These are phyloP conservation scores for Melanotaenia maccullochi DNA, from an alignment of 2,797 vertebrate species.

Conservation along the genomic window DNA sequence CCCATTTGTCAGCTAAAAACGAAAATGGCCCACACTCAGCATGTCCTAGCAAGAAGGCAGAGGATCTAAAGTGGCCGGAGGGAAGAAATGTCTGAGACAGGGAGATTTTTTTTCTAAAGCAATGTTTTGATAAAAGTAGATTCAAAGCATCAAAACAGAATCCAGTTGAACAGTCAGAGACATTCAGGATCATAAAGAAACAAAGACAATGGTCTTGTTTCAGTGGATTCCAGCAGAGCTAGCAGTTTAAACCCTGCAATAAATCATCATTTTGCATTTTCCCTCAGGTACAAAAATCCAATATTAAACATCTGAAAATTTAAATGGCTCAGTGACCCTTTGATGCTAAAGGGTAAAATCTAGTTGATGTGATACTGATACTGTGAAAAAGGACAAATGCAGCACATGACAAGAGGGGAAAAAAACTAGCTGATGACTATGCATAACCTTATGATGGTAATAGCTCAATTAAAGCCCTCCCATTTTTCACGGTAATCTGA, in stretches of 20 bases:
- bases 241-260: slow-evolving; percentile 46
- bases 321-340: slow-evolving; percentile 60
- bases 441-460: slow-evolving; percentile 8
- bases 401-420: slow-evolving; percentile 18
- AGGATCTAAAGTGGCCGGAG: neutral
- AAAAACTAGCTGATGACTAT: slow-evolving; percentile 33
- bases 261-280: slow-evolving; percentile 57
- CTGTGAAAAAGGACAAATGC: slow-evolving; percentile 28
- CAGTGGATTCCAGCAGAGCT: slow-evolving; percentile 13
- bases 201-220: slow-evolving; percentile 17
- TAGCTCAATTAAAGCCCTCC: slow-evolving; percentile 35
- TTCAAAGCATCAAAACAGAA: neutral
- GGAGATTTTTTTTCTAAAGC: slow-evolving; percentile 7
- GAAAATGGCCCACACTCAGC: slow-evolving; percentile 37
- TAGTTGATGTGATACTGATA: slow-evolving; percentile 51
- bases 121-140: slow-evolving; percentile 7
- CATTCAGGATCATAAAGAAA: slow-evolving; percentile 19
- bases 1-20: slow-evolving; percentile 65
- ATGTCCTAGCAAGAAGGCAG: slow-evolving; percentile 25
- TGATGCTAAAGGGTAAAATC: slow-evolving; percentile 41
- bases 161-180: slow-evolving; percentile 10
- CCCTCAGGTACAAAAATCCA: slow-evolving; percentile 50
- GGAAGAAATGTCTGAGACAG: neutral
- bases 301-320: slow-evolving; percentile 64
- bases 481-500: slow-evolving; percentile 34